phyloP scores from a whole-genome alignment of 30 jellyfish, hydroid and myxozoan genomes.

The Pseudorhiza aurosa region DNA sequence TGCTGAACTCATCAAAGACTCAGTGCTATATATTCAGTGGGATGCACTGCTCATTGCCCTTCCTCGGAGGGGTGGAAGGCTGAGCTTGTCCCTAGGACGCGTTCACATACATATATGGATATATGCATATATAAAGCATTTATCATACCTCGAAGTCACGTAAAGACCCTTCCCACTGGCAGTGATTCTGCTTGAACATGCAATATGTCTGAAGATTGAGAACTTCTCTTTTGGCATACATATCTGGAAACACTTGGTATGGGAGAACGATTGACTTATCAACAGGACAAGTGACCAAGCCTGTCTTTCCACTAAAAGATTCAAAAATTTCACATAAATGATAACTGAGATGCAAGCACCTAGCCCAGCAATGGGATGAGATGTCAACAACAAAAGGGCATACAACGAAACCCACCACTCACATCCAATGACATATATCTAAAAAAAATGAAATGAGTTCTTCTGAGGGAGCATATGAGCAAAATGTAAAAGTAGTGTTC shows the following conservation, averaged over 20 bases:
- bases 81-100: background rate
- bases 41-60: background rate
- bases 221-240: conserved; percentile 50
- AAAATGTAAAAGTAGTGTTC: too few species aligned
- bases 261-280: conserved; percentile 13
- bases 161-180: conserved; percentile 61
- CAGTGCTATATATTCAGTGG: background rate
- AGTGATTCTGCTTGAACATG: conserved; percentile 34
- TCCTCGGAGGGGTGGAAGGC: conserved; percentile 23
- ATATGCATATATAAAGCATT: background rate
- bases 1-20: background rate
- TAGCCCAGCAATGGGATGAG: too few species aligned
- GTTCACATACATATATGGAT: background rate
- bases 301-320: conserved; percentile 17
- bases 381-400: too few species aligned
- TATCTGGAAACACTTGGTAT: conserved; percentile 50
- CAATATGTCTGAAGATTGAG: conserved; percentile 40
- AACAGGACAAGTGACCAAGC: conserved; percentile 53
- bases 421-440: too few species aligned
- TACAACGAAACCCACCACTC: too few species aligned
- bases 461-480: too few species aligned
- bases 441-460: too few species aligned
- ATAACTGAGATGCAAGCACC: too few species aligned
- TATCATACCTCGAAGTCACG: conserved; percentile 29
- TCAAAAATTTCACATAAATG: background rate